Evolutionary conservation across 2,888 invertebrate species (phyloP), one percentile per base, ranked within the genome.

Genomic region (Lithodes maja): DNA sequence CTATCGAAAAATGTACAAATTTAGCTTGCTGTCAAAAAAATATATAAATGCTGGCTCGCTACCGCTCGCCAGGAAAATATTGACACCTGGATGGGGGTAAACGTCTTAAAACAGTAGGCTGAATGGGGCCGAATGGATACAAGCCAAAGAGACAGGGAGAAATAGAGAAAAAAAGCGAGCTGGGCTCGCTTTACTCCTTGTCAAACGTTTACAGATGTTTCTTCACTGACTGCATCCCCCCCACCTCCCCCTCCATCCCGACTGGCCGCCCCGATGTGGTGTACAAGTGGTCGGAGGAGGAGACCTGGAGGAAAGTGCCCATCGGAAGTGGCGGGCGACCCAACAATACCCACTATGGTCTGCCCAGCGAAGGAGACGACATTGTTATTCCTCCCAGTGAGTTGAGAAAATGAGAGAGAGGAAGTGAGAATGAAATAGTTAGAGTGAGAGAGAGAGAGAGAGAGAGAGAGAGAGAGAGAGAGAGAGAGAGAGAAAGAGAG

Each of bases 291-390:
- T 90, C 90, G 9, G 78, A 85, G 71, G 68, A 17, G 3, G 85
- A 88, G 75, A 81, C 89, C 0, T 89, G 89, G 89, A 89, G 85
- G 81, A 81, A 85, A 53, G 89, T 89, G 2, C 89, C 89, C 3
- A 81, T 89, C 2, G 89, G 89, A 1, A 85, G 85, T 0, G 89
- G 89, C 3, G 89, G 89, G 1, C 89, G 85, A 49, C 87, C 90
- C 2, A 83, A 82, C 0, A 87, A 90, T 15, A 54, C 50, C 3
- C 61, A 54, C 1, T 90, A 88, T 50, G 53, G 69, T 2, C 49
- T 90, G 2, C 90, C 90, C 2, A 84, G 71, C 2, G 85, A 85
- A 49, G 83, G 85, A 61, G 87, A 90, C 17, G 85, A 85, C 12
- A 88, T 90, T 50, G 77, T 87, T 15, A 87, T 90, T 50, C 90